Base-by-base conservation (phyloP, 2,113 vertebrate genomes). In the Lynx canadensis region DNA sequence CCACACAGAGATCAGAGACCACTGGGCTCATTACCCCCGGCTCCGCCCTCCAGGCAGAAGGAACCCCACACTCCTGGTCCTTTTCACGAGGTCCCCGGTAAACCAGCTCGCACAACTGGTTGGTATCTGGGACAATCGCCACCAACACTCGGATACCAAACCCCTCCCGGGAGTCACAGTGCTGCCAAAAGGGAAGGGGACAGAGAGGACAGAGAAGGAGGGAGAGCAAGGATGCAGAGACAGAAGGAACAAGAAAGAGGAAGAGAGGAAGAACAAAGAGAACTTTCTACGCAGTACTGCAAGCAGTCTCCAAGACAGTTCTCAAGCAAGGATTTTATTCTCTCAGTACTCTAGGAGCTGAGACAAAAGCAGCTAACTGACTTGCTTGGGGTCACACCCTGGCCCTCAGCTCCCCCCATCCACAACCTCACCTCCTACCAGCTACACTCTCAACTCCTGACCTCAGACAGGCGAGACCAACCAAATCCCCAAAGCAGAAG, bases 271-370 rank as follows among this genome's bases (percentile, higher is more conserved):
- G 11, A 45, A 33, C 2, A 21, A 21, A 25, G 14, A 60, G 36
- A 63, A n/a, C 2, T 16, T 25, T 4, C 82, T 3, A 1, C 3
- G 1, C 4, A 2, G 16, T 0, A 1, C 31, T 3, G 21, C 36
- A 23, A 0, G 11, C 14, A 14, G 60, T 25, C 89, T 79, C 66
- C 13, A 29, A 0, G 13, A 25, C 5, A 3, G 45, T 7, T 8
- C 1, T 52, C 36, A 33, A 5, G 25, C 38, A 11, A 38, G 16
- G 45, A 5, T 10, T 33, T 6, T 0, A 23, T 5, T 15, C 31
- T n/a, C 81, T 85, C 21, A 0, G 5, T 21, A 19, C 87, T 52
- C 52, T 0, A 69, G 65, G 19, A 88, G 60, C 18, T 2, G n/a
- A 95, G 55, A 27, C 4, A 23, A 69, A 48, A 63, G 74, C 3